Conservation (phyloP, 2,888 invertebrate genomes). For the Tetragonula carbonaria region DNA sequence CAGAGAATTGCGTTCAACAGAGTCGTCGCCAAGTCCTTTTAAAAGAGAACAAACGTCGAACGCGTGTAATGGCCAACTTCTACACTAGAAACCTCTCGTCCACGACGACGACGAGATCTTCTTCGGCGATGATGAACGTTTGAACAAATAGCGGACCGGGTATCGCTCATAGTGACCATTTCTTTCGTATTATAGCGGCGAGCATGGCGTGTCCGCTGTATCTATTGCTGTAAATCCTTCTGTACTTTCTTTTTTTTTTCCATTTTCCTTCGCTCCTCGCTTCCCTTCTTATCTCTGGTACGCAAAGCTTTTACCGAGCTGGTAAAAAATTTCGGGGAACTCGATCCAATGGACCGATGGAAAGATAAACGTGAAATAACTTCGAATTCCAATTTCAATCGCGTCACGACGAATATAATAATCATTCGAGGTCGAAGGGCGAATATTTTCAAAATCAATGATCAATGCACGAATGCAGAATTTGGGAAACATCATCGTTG, state of each 20-base stretch:
- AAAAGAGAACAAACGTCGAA: slow-evolving; percentile 71
- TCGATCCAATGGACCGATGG: background rate
- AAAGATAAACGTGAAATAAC: too few relatives aligned
- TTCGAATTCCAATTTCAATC: too few relatives aligned
- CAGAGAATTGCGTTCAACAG: slow-evolving; percentile 67
- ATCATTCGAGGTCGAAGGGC: too few relatives aligned
- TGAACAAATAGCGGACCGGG: slow-evolving; percentile 55
- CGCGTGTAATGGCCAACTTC: slow-evolving; percentile 70
- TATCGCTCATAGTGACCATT: slow-evolving; percentile 52
- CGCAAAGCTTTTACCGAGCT: background rate
- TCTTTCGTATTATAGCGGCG: slow-evolving; percentile 26
- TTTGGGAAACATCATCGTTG: background rate
- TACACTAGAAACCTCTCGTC: slow-evolving; percentile 46
- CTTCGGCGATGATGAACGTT: slow-evolving; percentile 59
- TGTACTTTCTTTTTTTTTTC: background rate
- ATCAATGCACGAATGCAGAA: background rate
- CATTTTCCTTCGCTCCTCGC: background rate
- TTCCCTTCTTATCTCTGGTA: background rate
- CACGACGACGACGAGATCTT: slow-evolving; percentile 38
- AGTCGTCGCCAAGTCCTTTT: slow-evolving; percentile 75
- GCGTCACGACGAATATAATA: background rate
- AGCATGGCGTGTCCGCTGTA: background rate
- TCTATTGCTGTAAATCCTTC: background rate
- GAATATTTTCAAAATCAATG: background rate
- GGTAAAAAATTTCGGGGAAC: background rate